A percentile compares a stretch with the other conserved stretches of the same genome.
These are phyloP conservation scores for Encarsia formosa DNA, from an alignment of 2,888 invertebrate genomes.

Conservation along the genomic window DNA sequence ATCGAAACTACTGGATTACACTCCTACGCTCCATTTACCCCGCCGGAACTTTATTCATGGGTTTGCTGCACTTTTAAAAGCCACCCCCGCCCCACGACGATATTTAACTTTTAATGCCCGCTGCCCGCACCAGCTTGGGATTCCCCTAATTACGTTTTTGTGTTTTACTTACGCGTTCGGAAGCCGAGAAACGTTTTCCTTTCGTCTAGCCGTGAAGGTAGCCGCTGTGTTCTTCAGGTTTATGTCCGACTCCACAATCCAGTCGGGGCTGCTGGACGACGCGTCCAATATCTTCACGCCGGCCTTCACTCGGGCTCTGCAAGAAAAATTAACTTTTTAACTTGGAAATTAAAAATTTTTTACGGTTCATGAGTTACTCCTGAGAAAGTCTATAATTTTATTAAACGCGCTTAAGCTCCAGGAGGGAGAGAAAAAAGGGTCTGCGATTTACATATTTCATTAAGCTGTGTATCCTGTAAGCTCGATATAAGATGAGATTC, in stretches of 20 bases:
- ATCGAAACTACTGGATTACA: too few species aligned
- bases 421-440: too few species aligned
- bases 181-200: conserved; percentile 50
- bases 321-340: too few species aligned
- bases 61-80: neutral
- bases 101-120: neutral
- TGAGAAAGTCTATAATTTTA: too few species aligned
- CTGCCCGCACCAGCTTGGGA: neutral
- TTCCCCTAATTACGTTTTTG: neutral
- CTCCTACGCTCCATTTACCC: neutral
- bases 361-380: too few species aligned
- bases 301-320: conserved; percentile 83
- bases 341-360: too few species aligned
- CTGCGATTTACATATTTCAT: too few species aligned
- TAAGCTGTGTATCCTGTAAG: too few species aligned
- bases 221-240: conserved; percentile 83
- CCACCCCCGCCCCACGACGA: neutral
- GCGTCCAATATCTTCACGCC: conserved; percentile 83
- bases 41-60: neutral
- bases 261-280: conserved; percentile 69
- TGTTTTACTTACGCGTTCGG: conserved; percentile 41
- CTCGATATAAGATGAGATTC: too few species aligned
- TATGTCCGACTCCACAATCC: conserved; percentile 86
- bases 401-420: too few species aligned
- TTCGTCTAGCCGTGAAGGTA: conserved; percentile 78